These are phyloP conservation scores for Choristoneura fumiferana DNA, from an alignment of 1,140 invertebrate genomes.

Conservation along the genomic window DNA sequence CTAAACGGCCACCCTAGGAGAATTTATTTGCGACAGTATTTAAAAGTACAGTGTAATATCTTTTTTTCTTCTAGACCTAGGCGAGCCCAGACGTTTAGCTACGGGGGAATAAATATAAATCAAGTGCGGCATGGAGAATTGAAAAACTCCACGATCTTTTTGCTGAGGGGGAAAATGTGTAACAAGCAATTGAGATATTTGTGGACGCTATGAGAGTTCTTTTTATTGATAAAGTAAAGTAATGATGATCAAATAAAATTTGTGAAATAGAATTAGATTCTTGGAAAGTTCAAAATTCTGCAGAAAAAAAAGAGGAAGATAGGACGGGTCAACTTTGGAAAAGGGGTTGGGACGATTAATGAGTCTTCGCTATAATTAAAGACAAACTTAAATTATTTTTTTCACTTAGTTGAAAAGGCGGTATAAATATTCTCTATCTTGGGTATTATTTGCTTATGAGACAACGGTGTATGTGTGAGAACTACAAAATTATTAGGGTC, in stretches of 20 bases:
- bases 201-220: too few relatives aligned
- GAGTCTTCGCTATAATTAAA: too few relatives aligned
- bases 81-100: conserved; percentile 10
- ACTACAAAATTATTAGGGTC: conserved; percentile 16
- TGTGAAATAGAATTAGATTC: too few relatives aligned
- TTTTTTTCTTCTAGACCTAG: conserved; percentile 28
- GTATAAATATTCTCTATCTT: too few relatives aligned
- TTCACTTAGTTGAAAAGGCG: too few relatives aligned
- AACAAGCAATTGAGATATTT: conserved; percentile 1
- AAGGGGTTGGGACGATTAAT: too few relatives aligned
- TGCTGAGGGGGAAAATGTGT: conserved; percentile 14
- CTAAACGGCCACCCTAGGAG: conserved; percentile 35
- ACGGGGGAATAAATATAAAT: conserved; percentile 16
- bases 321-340: too few relatives aligned
- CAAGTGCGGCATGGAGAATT: conserved; percentile 16
- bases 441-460: background rate
- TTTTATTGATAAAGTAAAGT: too few relatives aligned
- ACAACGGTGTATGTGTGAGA: background rate
- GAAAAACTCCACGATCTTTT: conserved; percentile 15
- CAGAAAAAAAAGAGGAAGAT: too few relatives aligned
- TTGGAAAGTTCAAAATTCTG: too few relatives aligned
- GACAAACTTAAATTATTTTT: too few relatives aligned
- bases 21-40: conserved; percentile 46
- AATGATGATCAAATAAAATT: too few relatives aligned
- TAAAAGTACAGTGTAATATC: conserved; percentile 41